phyloP scores from a whole-genome alignment of 2,888 invertebrate species.

The Erebia palarica region DNA sequence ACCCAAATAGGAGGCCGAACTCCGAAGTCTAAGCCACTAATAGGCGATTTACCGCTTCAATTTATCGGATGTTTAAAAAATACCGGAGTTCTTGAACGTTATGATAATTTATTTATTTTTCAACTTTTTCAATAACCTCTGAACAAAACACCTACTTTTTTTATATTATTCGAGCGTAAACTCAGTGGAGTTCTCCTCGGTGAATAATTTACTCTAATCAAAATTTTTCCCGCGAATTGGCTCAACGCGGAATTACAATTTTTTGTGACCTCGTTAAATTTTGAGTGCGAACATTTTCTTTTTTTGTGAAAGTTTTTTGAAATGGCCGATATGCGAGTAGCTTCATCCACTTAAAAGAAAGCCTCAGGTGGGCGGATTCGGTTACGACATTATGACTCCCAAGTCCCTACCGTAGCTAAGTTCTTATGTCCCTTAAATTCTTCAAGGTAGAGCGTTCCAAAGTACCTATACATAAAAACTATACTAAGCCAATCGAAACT shows the following conservation, averaged over 20 bases:
- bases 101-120: neutral
- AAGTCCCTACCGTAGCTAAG: neutral
- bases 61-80: neutral
- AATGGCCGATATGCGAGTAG: neutral
- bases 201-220: slow-evolving; percentile 31
- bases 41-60: no score
- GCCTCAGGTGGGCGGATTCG: neutral
- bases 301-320: slow-evolving; percentile 4
- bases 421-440: no score
- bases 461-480: no score
- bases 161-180: slow-evolving; percentile 17
- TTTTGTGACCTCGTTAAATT: slow-evolving; percentile 20
- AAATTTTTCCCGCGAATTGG: slow-evolving; percentile 32
- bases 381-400: neutral
- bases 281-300: slow-evolving; percentile 15
- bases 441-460: no score
- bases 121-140: slow-evolving; percentile 10
- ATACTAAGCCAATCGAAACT: no score
- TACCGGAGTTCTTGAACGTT: neutral
- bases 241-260: slow-evolving; percentile 21
- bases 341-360: neutral
- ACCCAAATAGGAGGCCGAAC: no score
- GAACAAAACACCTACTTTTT: slow-evolving; percentile 1
- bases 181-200: slow-evolving; percentile 17
- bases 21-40: no score